Evolutionary conservation across 2,888 invertebrate genomes (phyloP), one percentile per base, ranked within the genome.

Genomic region (Sinotaia quadrata): DNA sequence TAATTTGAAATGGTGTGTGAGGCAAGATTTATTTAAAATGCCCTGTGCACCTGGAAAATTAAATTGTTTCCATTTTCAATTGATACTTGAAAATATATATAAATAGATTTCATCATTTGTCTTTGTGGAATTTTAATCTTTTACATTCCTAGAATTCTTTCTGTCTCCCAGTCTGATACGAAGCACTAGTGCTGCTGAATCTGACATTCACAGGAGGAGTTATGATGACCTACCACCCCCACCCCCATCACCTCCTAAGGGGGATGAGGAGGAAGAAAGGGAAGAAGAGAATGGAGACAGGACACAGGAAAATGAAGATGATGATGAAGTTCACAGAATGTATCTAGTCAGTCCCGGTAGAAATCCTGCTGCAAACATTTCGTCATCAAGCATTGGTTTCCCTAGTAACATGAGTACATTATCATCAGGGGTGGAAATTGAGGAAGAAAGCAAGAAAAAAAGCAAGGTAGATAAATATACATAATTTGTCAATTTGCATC

Each of bases 381-480:
- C 65, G 54, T 74, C 75, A 10, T 73, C 75, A 29, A 74, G 72
- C 3, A 73, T 73, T 57, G 79, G 76, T 10, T 54, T 76, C 56
- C 74, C 73, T 34, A 80, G 81, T 70, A 80, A 80, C 61, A 78
- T 79, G 24, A 79, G 80, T 68, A 79, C 78, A 24, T 58, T 81
- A 33, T 80, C 81, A 7, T 77, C n/a, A 68, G 75, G 62, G 69
- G 81, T n/a, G 21, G 83, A 80, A 2, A 77, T 76, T 0, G 83
- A 81, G n/a, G 84, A 84, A 7, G 79, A 79, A 7, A 78, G 77
- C 44, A 76, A 75, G 12, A 81, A 77, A 59, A 77, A 73, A 54
- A 76, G 77, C n/a, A n/a, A n/a, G n/a, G n/a, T n/a, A n/a, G n/a
- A n/a, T n/a, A n/a, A n/a, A n/a, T n/a, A n/a, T n/a, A n/a, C n/a